Base-by-base conservation (phyloP, 2,797 vertebrate genomes). In the Erpetoichthys calabaricus region DNA sequence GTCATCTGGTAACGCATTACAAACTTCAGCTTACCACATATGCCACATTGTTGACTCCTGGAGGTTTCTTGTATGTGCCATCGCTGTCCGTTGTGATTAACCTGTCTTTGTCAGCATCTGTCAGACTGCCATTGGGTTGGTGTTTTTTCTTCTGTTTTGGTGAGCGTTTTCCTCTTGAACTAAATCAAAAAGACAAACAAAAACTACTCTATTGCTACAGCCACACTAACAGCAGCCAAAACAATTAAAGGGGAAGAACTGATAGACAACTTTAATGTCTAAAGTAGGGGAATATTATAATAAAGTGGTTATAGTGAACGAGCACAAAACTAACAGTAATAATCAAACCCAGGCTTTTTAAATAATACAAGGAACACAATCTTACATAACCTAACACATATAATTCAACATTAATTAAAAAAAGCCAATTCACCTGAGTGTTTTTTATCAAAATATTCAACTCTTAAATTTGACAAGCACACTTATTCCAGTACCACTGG, bases 21-120 rank as follows among this genome's bases (percentile, higher is more conserved):
- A 25, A 25, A 25, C 25, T 25, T 25, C 57, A 60, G 65, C 85
- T 81, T 73, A 97, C 95, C 72, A 94, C 86, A 70, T 98, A 99
- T 52, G 94, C 95, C 8, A 94, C 92, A 62, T 99, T 99, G 80
- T 95, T 94, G 73, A 97, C 86, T 43, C 95, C 95, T 0, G 95
- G 95, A 59, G 91, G 93, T 62, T 94, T 91, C 72, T 90, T 93
- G 78, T 95, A 98, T 1, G 92, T 95, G 62, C 88, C 91, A 0
- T 89, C 91, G 3, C 92, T 91, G 60, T 98, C 93, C 0, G 84
- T 89, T 53, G 85, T 84, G 68, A 98, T 91, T 55, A 98, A 76
- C 3, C 91, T 75, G 70, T 98, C 95, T 73, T 90, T 90, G 75
- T 99, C 95, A 0, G 91, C 91, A 47, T 97, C 91, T 2, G 77